Conservation (phyloP, 2,888 invertebrate genomes). For the Philopedon plagiatum region DNA sequence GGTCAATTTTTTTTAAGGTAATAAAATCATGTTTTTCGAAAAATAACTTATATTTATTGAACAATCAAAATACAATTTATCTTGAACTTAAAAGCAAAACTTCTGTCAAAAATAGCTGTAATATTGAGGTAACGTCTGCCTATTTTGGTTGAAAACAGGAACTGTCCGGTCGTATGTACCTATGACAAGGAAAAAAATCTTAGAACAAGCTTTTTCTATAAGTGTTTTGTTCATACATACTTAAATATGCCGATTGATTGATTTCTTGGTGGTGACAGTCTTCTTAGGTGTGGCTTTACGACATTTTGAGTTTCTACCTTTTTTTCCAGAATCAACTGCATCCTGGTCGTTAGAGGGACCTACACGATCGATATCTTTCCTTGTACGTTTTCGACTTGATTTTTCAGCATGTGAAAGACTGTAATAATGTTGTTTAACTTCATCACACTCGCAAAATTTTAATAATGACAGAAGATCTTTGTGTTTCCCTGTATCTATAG, state of each 20-base stretch:
- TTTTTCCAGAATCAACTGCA: not conserved
- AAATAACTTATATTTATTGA: too few relatives aligned
- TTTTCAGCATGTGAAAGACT: constrained; percentile 35
- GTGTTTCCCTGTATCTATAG: constrained; percentile 22
- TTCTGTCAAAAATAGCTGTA: not conserved
- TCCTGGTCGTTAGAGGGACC: not conserved
- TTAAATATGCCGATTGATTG: not conserved
- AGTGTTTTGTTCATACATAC: constrained; percentile 8
- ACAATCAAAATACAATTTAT: too few relatives aligned
- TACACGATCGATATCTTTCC: not conserved
- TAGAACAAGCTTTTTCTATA: too few relatives aligned
- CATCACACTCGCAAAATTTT: constrained; percentile 22
- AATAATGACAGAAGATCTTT: constrained; percentile 26
- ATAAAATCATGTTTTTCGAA: too few relatives aligned
- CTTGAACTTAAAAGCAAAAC: not conserved
- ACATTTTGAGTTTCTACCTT: too few relatives aligned
- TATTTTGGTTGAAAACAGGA: too few relatives aligned
- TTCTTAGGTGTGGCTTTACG: not conserved
- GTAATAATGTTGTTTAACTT: constrained; percentile 20
- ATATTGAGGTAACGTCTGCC: not conserved
- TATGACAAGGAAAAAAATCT: too few relatives aligned
- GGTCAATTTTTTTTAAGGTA: not conserved
- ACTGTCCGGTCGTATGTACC: not conserved
- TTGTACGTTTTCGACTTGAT: constrained; percentile 20
- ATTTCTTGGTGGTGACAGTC: too few relatives aligned